Percentiles rank a stretch among this genome's conserved stretches.
phyloP scores from a whole-genome alignment of 1,140 invertebrate genomes.

The Anoplolepis gracilipes region DNA sequence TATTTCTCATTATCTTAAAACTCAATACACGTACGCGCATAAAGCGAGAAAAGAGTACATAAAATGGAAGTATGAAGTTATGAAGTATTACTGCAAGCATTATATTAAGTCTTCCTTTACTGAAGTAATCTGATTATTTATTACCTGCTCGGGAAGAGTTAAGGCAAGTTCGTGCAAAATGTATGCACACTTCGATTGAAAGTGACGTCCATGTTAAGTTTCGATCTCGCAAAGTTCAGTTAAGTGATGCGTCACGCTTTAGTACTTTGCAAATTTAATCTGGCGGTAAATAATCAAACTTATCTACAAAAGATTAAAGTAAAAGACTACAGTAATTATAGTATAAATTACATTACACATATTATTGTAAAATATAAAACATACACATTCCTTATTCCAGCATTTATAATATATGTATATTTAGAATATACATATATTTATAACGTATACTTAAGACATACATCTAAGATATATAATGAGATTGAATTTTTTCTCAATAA shows the following conservation, averaged over 20 bases:
- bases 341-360: not conserved
- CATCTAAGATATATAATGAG: not conserved
- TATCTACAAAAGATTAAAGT: slow-evolving; percentile 32
- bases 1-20: not conserved
- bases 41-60: not conserved
- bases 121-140: slow-evolving; percentile 52
- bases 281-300: slow-evolving; percentile 45
- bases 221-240: slow-evolving; percentile 34
- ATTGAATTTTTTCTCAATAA: too few species aligned
- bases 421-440: not conserved
- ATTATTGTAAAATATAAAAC: slow-evolving; percentile 35
- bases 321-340: slow-evolving; percentile 27
- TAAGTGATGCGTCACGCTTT: slow-evolving; percentile 35
- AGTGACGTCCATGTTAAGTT: slow-evolving; percentile 44
- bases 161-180: slow-evolving; percentile 30
- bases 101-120: slow-evolving; percentile 22
- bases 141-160: slow-evolving; percentile 35
- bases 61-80: slow-evolving; percentile 42
- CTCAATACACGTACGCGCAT: not conserved
- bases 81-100: slow-evolving; percentile 13
- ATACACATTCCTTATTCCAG: not conserved
- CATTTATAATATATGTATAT: not conserved
- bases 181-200: slow-evolving; percentile 44
- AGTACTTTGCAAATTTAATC: slow-evolving; percentile 50
- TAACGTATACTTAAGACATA: not conserved